Evolutionary conservation across 2,113 vertebrate genomes (phyloP), one percentile per base, ranked within the genome.

Genomic region (Chaetodon auriga): DNA sequence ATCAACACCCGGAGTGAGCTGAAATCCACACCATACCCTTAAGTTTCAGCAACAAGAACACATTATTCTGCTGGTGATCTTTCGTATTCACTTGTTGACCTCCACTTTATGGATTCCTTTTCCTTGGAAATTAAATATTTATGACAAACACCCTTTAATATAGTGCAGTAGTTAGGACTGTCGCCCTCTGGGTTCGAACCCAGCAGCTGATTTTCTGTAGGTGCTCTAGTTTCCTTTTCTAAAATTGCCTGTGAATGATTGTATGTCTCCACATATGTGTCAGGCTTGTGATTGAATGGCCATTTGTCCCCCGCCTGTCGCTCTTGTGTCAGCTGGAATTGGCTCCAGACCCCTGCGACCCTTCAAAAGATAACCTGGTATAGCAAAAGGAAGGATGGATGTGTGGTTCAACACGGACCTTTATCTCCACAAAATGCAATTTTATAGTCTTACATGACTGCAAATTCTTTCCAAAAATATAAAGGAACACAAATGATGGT

Each of bases 1-100:
- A 81, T 90, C 77, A 85, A 80, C 80, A 69, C 25, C 9, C 0
- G 0, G 18, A 61, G 25, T 38, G 63, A 41, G 65, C 11, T 63
- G 14, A 57, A 70, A 77, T 43, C 68, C 62, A 54, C 49, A 63
- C 7, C 25, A 55, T 5, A 61, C 19, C 36, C 10, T 45, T 12
- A 16, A 10, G 43, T 57, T 84, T 54, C 13, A 53, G 38, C 62
- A 30, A 62, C 49, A 36, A 53, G 51, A 64, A 55, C 36, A 38
- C 7, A 58, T 51, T 43, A 68, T 54, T 75, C 18, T 48, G 51
- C 48, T n/a, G n/a, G 35, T 25, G 48, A 54, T 43, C 70, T 18
- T 49, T 25, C 23, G 51, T 49, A 18, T 30, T 55, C 3, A 68
- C 43, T 7, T 61, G 9, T 43, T 66, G 9, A 51, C 25, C 10